These are phyloP conservation scores for Nineta flava DNA, from an alignment of 2,888 invertebrate genomes.

Conservation along the genomic window DNA sequence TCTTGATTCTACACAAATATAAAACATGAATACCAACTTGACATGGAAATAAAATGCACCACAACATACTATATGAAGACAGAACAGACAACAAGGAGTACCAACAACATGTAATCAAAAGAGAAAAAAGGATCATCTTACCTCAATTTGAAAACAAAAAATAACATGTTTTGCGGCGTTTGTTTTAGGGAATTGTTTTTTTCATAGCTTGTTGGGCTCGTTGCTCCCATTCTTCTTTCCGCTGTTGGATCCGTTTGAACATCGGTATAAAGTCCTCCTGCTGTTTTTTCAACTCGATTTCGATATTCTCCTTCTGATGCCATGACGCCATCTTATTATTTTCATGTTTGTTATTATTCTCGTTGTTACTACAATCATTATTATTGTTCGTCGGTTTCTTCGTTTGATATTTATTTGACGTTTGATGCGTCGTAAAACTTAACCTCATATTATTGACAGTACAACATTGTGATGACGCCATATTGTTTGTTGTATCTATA, in stretches of 20 bases:
- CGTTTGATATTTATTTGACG: neutral
- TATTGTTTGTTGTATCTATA: slow-evolving; percentile 7
- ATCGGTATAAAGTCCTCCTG: slow-evolving; percentile 27
- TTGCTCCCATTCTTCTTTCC: slow-evolving; percentile 64
- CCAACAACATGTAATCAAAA: neutral
- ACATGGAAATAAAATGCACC: neutral
- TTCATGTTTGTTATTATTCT: slow-evolving; percentile 9
- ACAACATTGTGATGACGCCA: neutral
- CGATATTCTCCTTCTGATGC: slow-evolving; percentile 9
- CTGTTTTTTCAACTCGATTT: slow-evolving; percentile 10
- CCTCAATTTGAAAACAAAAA: neutral
- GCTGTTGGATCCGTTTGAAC: slow-evolving; percentile 57
- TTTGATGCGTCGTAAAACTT: neutral
- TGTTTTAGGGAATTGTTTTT: slow-evolving; percentile 1
- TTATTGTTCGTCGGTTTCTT: neutral
- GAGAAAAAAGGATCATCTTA: neutral
- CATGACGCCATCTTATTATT: slow-evolving; percentile 6
- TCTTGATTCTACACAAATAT: no score
- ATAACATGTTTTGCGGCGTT: no score
- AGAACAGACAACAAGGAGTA: neutral
- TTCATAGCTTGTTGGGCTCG: slow-evolving; percentile 51
- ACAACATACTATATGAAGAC: no score
- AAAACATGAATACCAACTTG: no score
- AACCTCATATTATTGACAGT: slow-evolving; percentile 2
- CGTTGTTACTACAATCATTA: slow-evolving; percentile 11